Conservation (phyloP, 2,797 vertebrate genomes). For the Coracias cyanogaster region DNA sequence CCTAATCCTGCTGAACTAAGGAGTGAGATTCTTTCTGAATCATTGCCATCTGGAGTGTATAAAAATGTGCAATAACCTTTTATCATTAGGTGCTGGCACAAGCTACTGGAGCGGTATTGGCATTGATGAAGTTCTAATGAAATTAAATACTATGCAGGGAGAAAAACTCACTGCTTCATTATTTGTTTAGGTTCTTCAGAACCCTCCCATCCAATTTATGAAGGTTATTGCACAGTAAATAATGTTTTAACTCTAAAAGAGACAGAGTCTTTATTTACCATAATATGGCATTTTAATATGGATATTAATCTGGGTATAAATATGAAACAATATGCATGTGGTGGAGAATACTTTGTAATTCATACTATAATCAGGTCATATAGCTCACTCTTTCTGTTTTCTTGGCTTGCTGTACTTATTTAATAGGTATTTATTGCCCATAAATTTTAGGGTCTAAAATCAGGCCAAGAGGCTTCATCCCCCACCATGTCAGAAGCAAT, state of each 20-base stretch:
- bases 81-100: not conserved
- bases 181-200: not conserved
- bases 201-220: not conserved
- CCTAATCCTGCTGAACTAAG: conserved; percentile 60
- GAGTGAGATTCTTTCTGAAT: conserved; percentile 49
- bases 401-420: not conserved
- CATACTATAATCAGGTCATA: not conserved
- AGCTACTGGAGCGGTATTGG: conserved; percentile 19
- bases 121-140: conserved; percentile 19
- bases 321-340: not conserved
- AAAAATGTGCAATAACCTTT: conserved; percentile 66
- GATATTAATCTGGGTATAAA: not conserved
- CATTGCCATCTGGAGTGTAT: conserved; percentile 59
- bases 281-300: not conserved
- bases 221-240: not conserved
- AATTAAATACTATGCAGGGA: not conserved
- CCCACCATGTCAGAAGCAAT: not conserved
- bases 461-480: not conserved
- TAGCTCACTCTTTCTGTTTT: not conserved
- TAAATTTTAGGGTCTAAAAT: not conserved
- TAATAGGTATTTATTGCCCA: not conserved
- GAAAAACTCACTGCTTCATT: not conserved
- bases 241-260: not conserved
- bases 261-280: not conserved
- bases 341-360: not conserved